Percentiles rank a stretch among this genome's conserved stretches.
Conservation (phyloP, 2,113 vertebrate genomes). For the Gracilinanus agilis region DNA sequence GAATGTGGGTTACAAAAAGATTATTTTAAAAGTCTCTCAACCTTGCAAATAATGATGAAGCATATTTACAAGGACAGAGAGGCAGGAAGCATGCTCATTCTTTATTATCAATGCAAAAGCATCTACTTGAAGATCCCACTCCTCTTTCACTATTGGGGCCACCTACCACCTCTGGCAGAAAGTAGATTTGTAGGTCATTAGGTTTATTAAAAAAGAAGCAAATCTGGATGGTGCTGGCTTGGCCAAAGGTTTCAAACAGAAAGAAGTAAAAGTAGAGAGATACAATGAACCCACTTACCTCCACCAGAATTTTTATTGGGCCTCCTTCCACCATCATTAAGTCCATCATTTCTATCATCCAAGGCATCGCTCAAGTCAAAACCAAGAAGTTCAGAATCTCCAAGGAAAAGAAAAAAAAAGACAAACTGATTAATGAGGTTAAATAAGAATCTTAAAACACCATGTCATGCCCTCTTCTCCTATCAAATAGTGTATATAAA, state of each 20-base stretch:
- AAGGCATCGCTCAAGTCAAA: slow-evolving; percentile 90
- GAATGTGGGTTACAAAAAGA: neutral
- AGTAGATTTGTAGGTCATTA: neutral
- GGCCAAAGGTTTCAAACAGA: neutral
- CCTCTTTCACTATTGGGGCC: neutral
- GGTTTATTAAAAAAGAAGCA: neutral
- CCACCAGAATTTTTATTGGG: slow-evolving; percentile 66
- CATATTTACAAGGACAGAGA: neutral
- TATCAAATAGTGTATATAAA: neutral
- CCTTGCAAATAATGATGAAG: neutral
- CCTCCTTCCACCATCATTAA: slow-evolving; percentile 43
- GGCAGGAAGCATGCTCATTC: neutral
- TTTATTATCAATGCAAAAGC: neutral
- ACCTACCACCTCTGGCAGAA: no score
- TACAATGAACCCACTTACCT: slow-evolving; percentile 65
- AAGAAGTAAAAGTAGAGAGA: neutral
- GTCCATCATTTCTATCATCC: slow-evolving; percentile 86
- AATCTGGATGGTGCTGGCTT: neutral
- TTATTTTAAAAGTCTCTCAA: neutral
- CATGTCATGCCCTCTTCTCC: neutral
- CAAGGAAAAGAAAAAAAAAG: neutral
- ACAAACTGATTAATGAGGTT: neutral
- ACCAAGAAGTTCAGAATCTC: slow-evolving; percentile 66
- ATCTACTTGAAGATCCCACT: neutral
- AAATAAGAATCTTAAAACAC: neutral